Conservation (phyloP, 2,888 invertebrate species). For the Acleris cristana region DNA sequence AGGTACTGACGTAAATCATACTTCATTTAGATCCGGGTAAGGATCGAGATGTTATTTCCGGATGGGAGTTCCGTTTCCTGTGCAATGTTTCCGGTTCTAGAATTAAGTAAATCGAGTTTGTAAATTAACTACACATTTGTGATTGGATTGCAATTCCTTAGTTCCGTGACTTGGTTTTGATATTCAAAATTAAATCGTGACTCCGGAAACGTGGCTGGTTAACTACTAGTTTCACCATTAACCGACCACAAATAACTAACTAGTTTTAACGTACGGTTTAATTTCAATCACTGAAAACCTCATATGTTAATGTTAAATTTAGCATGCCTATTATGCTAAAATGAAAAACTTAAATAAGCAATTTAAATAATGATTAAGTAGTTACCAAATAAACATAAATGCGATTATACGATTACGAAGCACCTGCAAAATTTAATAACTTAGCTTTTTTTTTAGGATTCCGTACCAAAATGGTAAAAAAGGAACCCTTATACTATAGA, state of each 20-base stretch:
- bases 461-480: too few relatives aligned
- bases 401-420: too few relatives aligned
- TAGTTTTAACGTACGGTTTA: conserved; percentile 5
- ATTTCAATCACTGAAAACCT: conserved; percentile 5
- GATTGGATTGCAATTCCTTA: conserved; percentile 14
- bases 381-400: too few relatives aligned
- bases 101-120: conserved; percentile 3
- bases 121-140: conserved; percentile 8
- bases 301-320: too few relatives aligned
- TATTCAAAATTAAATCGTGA: conserved; percentile 2
- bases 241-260: neutral
- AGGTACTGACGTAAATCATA: neutral
- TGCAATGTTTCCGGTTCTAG: conserved; percentile 28
- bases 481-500: too few relatives aligned
- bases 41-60: conserved; percentile 12
- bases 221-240: too few relatives aligned
- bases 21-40: conserved; percentile 15
- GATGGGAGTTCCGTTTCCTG: conserved; percentile 31
- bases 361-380: too few relatives aligned
- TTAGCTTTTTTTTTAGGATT: too few relatives aligned
- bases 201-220: conserved; percentile 9
- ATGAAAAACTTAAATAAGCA: too few relatives aligned
- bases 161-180: conserved; percentile 4
- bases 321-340: too few relatives aligned
- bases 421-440: too few relatives aligned